phyloP scores from a whole-genome alignment of 2,113 vertebrate species.

The Pygathrix nemaeus region DNA sequence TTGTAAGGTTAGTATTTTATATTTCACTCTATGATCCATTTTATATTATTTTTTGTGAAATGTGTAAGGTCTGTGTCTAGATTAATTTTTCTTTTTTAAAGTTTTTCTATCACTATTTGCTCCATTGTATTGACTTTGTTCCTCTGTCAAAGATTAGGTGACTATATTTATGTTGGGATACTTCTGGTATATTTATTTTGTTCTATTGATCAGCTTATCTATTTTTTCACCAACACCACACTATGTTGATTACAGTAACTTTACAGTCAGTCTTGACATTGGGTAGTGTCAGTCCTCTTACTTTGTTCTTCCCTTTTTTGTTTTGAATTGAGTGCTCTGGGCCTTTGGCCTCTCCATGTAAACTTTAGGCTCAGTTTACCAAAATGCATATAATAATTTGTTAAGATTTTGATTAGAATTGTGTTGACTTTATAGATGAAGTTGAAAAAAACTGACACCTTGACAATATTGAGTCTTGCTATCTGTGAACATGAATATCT shows the following conservation, averaged over 20 bases:
- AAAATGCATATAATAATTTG: neutral
- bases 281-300: neutral
- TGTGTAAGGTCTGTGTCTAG: neutral
- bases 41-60: neutral
- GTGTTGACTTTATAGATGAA: neutral
- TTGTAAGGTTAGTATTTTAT: neutral
- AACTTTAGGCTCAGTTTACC: neutral
- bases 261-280: neutral
- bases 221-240: neutral
- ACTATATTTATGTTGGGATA: neutral
- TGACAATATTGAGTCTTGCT: neutral
- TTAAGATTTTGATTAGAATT: neutral
- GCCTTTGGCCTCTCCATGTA: neutral
- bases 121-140: neutral
- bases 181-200: neutral
- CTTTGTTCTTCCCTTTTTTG: neutral
- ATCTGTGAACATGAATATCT: neutral
- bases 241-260: neutral
- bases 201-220: neutral
- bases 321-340: neutral
- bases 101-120: neutral
- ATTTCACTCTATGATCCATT: neutral
- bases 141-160: neutral
- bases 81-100: neutral
- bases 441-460: neutral